Percentiles rank a stretch among this genome's conserved stretches.
Evolutionary conservation across 2,888 invertebrate genomes (phyloP).

Genomic region (Cremastinae sp.): DNA sequence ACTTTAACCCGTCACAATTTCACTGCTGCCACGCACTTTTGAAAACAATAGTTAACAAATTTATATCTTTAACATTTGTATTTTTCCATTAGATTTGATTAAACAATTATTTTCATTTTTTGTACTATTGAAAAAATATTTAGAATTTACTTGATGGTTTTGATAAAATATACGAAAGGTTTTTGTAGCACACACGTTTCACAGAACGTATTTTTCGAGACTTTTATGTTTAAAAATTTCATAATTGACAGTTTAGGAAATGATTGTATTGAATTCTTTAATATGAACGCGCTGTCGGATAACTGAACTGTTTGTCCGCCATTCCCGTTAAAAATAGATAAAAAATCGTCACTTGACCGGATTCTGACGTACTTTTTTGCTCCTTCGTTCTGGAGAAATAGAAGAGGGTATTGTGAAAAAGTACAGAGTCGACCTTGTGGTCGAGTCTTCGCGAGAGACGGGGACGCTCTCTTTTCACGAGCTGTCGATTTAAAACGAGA

Average conservation of each 20-base stretch:
- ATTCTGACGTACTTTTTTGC: slow-evolving; percentile 13
- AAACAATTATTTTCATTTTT: neutral
- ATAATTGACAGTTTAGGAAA: no score
- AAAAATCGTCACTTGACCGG: neutral
- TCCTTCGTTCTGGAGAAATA: slow-evolving; percentile 5
- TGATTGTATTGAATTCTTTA: no score
- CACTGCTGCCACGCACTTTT: no score
- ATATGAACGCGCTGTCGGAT: no score
- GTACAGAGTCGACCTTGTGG: slow-evolving; percentile 44
- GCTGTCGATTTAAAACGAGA: slow-evolving; percentile 12
- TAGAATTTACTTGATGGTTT: no score
- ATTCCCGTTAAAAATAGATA: neutral
- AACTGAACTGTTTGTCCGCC: slow-evolving; percentile 5
- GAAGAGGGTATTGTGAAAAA: slow-evolving; percentile 31
- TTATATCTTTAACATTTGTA: neutral
- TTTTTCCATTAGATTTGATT: no score
- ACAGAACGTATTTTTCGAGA: no score
- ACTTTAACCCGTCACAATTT: neutral
- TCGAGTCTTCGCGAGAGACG: slow-evolving; percentile 25
- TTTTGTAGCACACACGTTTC: no score
- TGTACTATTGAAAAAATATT: no score
- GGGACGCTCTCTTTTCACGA: slow-evolving; percentile 12
- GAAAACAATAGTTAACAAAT: no score
- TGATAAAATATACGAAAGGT: no score
- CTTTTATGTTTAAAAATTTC: no score